Evolutionary conservation across 2,888 invertebrate species (phyloP).

Genomic region (Thecophora atra): DNA sequence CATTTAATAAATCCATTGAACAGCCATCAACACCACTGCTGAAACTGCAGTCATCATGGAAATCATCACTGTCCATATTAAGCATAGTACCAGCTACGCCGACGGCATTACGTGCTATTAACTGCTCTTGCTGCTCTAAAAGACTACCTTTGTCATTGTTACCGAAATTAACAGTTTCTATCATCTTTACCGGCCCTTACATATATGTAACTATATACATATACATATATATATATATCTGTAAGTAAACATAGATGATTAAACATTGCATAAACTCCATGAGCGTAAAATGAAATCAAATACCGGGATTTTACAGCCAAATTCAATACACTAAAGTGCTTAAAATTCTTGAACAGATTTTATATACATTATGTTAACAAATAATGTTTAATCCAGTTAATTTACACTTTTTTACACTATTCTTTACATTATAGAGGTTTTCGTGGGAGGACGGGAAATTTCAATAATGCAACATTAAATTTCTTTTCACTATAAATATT

Average conservation of each 20-base stretch:
- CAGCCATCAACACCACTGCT: constrained; percentile 28
- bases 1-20: background rate
- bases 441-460: too few species aligned
- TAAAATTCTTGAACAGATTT: too few species aligned
- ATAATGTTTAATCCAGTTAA: too few species aligned
- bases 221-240: background rate
- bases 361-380: too few species aligned
- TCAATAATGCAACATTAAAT: too few species aligned
- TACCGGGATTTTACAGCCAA: too few species aligned
- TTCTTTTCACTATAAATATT: too few species aligned
- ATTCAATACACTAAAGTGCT: too few species aligned
- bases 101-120: background rate
- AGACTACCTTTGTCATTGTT: constrained; percentile 4
- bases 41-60: constrained; percentile 19
- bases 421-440: too few species aligned
- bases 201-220: background rate
- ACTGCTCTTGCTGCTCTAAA: constrained; percentile 3
- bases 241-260: background rate
- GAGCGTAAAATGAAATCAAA: too few species aligned
- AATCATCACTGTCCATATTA: constrained; percentile 22
- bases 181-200: too few species aligned
- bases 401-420: too few species aligned
- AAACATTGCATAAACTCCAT: background rate
- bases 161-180: constrained; percentile 17
- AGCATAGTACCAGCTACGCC: constrained; percentile 2